Evolutionary conservation across 1,140 invertebrate genomes (phyloP).

Genomic region (Harpegnathos saltator): DNA sequence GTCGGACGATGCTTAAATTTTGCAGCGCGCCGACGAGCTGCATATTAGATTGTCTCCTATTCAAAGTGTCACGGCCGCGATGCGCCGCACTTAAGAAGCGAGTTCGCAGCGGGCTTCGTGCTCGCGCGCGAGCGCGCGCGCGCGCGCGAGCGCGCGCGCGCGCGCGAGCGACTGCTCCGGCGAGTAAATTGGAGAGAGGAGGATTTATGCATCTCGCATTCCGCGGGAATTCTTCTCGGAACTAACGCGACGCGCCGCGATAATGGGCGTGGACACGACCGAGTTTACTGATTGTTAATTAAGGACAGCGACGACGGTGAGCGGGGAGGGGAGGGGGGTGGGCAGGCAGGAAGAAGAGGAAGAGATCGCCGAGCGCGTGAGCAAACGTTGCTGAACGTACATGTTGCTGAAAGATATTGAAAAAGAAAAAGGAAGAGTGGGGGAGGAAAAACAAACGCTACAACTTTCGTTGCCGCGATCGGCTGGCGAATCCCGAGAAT

Average conservation of each 20-base stretch:
- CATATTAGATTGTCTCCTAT: constrained; percentile 83
- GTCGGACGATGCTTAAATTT: constrained; percentile 78
- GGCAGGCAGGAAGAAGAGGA: too few species aligned
- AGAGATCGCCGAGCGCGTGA: background rate
- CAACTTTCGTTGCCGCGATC: background rate
- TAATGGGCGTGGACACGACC: background rate
- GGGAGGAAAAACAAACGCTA: too few species aligned
- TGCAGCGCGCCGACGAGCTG: constrained; percentile 81
- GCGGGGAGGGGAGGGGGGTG: too few species aligned
- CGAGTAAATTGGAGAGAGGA: constrained; percentile 38
- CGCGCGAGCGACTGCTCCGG: constrained; percentile 8
- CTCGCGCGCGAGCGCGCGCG: background rate
- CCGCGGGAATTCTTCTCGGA: constrained; percentile 16
- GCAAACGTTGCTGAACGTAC: background rate
- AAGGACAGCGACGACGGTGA: background rate
- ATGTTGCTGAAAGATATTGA: too few species aligned
- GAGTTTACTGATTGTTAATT: constrained; percentile 1
- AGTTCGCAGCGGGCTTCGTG: background rate
- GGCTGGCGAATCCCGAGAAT: background rate
- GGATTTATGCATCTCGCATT: constrained; percentile 21
- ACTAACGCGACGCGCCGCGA: background rate
- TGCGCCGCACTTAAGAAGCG: constrained; percentile 41
- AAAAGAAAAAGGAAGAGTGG: too few species aligned
- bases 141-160: background rate
- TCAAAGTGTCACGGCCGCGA: constrained; percentile 84